These are phyloP conservation scores for Monodelphis domestica DNA, from an alignment of 2,797 vertebrate species.

Conservation along the genomic window DNA sequence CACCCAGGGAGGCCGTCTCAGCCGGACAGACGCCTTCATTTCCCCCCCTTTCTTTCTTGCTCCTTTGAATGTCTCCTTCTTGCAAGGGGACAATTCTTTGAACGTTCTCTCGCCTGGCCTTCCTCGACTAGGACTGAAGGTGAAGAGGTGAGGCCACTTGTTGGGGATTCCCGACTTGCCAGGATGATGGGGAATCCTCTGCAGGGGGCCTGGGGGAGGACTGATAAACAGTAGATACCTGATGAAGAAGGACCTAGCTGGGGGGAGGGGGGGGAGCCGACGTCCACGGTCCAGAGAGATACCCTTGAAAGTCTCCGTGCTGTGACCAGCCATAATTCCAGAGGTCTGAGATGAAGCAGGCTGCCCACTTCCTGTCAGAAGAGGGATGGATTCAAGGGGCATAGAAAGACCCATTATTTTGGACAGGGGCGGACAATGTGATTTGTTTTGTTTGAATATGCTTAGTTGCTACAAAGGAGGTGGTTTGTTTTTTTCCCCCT, in stretches of 20 bases:
- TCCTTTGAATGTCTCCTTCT: background rate
- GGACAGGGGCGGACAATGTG: too few relatives aligned
- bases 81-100: background rate
- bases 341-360: background rate
- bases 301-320: background rate
- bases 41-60: background rate
- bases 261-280: background rate
- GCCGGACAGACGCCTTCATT: background rate
- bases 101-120: background rate
- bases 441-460: background rate
- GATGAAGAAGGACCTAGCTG: background rate
- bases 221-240: background rate
- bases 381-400: background rate
- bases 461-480: background rate
- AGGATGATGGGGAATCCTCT: background rate
- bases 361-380: background rate
- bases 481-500: background rate
- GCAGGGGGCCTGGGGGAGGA: background rate
- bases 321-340: background rate
- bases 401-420: too few relatives aligned
- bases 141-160: background rate
- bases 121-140: background rate
- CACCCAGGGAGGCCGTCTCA: background rate
- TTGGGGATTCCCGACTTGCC: background rate
- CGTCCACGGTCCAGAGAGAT: background rate